These are phyloP conservation scores for Kryptolebias marmoratus DNA, from an alignment of 2,113 vertebrate genomes.

Conservation along the genomic window DNA sequence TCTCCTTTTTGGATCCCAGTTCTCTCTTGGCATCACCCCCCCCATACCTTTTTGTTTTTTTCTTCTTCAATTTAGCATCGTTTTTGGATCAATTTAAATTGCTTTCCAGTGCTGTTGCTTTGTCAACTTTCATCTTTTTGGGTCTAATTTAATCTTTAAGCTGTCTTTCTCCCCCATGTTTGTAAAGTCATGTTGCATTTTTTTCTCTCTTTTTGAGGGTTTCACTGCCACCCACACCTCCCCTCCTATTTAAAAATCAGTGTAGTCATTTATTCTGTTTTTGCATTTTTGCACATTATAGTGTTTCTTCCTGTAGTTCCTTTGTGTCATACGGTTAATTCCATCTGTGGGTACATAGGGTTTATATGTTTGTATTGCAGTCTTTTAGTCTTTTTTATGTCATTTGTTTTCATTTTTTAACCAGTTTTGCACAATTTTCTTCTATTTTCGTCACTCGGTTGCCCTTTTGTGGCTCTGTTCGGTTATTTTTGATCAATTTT, in stretches of 20 bases:
- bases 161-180: not conserved
- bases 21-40: not conserved
- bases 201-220: too few relatives aligned
- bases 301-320: not conserved
- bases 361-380: not conserved
- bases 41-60: not conserved
- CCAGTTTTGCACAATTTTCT: not conserved
- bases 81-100: not conserved
- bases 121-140: not conserved
- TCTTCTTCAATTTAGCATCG: not conserved
- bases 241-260: not conserved
- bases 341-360: too few relatives aligned
- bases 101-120: not conserved
- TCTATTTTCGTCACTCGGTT: not conserved
- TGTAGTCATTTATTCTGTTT: not conserved
- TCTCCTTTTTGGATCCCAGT: not conserved
- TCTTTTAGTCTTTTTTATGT: not conserved
- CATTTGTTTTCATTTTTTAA: not conserved
- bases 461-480: not conserved
- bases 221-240: too few relatives aligned
- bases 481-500: not conserved
- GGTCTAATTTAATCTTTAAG: not conserved
- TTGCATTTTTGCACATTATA: not conserved
- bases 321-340: not conserved
- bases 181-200: too few relatives aligned